Percentiles rank a stretch among this genome's conserved stretches.
Evolutionary conservation across 2,888 invertebrate species (phyloP).

Genomic region (Poecilus cupreus): DNA sequence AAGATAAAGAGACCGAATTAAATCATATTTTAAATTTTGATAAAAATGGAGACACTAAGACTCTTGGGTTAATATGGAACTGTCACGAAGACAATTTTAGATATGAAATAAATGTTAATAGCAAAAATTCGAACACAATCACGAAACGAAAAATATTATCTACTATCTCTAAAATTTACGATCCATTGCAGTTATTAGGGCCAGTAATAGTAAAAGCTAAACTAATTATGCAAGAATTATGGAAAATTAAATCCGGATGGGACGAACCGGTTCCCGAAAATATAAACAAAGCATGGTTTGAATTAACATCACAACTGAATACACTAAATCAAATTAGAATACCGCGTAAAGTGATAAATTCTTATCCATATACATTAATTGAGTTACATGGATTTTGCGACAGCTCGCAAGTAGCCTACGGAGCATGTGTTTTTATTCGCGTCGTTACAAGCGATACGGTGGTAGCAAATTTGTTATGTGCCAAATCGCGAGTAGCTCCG

Average conservation of each 20-base stretch:
- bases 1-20: too few species aligned
- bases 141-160: slow-evolving; percentile 8
- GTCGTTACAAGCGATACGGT: too few species aligned
- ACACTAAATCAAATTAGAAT: background rate
- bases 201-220: background rate
- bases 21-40: too few species aligned
- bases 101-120: too few species aligned
- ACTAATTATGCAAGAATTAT: background rate
- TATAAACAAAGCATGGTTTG: too few species aligned
- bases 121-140: background rate
- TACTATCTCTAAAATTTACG: background rate
- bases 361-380: background rate
- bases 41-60: too few species aligned
- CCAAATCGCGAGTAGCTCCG: background rate
- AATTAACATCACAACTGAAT: background rate
- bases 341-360: background rate
- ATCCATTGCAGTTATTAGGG: background rate
- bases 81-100: too few species aligned
- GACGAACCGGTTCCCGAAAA: background rate
- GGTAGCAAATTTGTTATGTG: too few species aligned
- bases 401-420: background rate
- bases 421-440: background rate
- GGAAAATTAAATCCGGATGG: background rate
- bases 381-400: background rate
- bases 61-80: too few species aligned